Conservation (phyloP, 2,888 invertebrate genomes). For the Alloscopus bannaensis region DNA sequence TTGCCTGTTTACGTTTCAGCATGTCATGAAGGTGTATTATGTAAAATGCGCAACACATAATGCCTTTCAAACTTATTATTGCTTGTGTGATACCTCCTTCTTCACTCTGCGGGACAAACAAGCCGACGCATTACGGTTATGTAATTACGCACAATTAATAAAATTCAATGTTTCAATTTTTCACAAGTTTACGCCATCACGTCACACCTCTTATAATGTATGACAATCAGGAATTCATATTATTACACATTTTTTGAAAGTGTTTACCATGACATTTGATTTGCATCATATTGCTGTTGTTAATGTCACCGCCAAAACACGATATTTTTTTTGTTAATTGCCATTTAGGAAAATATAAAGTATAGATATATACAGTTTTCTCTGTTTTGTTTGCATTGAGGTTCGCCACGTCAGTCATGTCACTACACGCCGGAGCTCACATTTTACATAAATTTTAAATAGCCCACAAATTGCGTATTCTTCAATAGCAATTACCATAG, state of each 20-base stretch:
- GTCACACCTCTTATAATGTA: no score
- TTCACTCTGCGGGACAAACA: neutral
- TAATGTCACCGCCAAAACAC: neutral
- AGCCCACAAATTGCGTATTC: neutral
- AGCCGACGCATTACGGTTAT: neutral
- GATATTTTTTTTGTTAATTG: no score
- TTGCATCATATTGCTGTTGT: slow-evolving; percentile 3
- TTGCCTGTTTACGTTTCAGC: no score
- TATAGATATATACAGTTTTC: neutral
- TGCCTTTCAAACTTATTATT: neutral
- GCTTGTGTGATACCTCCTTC: neutral
- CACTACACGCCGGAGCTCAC: no score
- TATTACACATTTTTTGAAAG: neutral
- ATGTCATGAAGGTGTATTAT: no score
- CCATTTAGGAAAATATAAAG: neutral
- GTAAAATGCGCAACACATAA: no score
- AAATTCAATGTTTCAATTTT: neutral
- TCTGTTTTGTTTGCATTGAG: neutral
- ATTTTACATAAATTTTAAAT: neutral
- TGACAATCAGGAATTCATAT: neutral
- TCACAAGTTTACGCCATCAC: neutral
- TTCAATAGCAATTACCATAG: no score
- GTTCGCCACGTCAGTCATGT: no score
- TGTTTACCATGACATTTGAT: slow-evolving; percentile 3
- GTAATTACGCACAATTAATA: neutral